Percentiles rank a stretch among this genome's conserved stretches.
These are phyloP conservation scores for Caenorhabditis uteleia DNA, from an alignment of 2,888 invertebrate genomes.

Conservation along the genomic window DNA sequence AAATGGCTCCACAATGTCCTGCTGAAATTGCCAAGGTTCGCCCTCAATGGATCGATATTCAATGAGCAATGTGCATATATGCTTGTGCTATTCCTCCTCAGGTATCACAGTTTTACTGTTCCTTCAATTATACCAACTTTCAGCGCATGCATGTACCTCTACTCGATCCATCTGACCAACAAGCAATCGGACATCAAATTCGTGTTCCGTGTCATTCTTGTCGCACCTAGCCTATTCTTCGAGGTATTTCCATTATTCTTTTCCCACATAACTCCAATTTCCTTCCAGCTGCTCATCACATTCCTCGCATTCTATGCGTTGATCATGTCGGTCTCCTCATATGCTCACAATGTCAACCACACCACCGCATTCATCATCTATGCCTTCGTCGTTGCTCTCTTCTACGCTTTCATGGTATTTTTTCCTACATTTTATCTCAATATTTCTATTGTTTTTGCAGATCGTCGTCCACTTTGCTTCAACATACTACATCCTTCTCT, in stretches of 20 bases:
- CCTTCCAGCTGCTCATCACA: slow-evolving; percentile 18
- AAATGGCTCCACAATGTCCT: slow-evolving; percentile 20
- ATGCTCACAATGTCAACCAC: slow-evolving; percentile 1
- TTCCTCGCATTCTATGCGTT: slow-evolving; percentile 28
- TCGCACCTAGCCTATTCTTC: slow-evolving; percentile 24
- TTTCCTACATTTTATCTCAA: background rate
- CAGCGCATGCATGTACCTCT: slow-evolving; percentile 21
- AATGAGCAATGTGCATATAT: slow-evolving; percentile 31
- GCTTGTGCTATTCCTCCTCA: slow-evolving; percentile 12
- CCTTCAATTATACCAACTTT: background rate
- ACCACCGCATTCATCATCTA: slow-evolving; percentile 34
- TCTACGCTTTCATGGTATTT: slow-evolving; percentile 24
- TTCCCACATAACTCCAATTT: background rate
- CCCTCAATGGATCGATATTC: slow-evolving; percentile 7
- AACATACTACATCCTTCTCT: slow-evolving; percentile 25
- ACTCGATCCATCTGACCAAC: slow-evolving; percentile 13
- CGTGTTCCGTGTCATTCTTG: slow-evolving; percentile 13
- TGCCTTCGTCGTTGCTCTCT: slow-evolving; percentile 20
- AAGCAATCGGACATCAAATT: slow-evolving; percentile 11
- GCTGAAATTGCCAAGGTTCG: slow-evolving; percentile 18
- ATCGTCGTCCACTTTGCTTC: slow-evolving; percentile 26
- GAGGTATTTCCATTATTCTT: slow-evolving; percentile 8
- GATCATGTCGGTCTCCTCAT: slow-evolving; percentile 15
- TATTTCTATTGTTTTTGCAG: slow-evolving; percentile 9
- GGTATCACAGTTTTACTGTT: slow-evolving; percentile 1